Conservation (phyloP, 2,113 vertebrate genomes). For the Gallinago jamesoni region DNA sequence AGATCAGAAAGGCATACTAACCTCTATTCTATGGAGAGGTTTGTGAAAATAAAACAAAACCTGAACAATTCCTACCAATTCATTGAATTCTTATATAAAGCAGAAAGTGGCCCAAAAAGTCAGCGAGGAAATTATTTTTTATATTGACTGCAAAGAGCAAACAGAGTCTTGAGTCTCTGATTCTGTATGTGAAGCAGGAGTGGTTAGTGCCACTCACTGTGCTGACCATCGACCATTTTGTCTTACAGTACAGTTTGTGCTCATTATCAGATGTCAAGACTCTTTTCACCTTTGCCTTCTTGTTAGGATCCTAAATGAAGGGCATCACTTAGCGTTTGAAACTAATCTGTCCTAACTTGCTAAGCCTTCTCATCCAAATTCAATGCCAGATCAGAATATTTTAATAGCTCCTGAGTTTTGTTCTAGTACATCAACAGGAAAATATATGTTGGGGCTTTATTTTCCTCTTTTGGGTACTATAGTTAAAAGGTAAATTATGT, state of each 20-base stretch:
- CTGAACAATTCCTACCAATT: neutral
- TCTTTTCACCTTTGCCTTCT: neutral
- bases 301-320: neutral
- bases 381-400: neutral
- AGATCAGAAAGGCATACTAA: neutral
- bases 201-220: neutral
- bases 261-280: neutral
- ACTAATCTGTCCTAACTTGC: neutral
- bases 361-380: neutral
- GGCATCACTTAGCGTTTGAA: neutral
- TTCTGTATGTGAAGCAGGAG: neutral
- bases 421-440: neutral
- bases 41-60: conserved; percentile 5
- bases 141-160: neutral
- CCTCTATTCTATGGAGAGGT: neutral
- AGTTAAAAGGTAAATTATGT: neutral
- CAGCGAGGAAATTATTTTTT: neutral
- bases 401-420: neutral
- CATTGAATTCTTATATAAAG: neutral
- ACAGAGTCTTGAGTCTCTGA: neutral
- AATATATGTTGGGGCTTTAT: neutral
- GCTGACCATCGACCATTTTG: neutral
- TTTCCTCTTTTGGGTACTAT: neutral
- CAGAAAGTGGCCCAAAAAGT: neutral
- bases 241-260: neutral